Conservation (phyloP, 2,113 vertebrate genomes). For the Eidolon helvum region DNA sequence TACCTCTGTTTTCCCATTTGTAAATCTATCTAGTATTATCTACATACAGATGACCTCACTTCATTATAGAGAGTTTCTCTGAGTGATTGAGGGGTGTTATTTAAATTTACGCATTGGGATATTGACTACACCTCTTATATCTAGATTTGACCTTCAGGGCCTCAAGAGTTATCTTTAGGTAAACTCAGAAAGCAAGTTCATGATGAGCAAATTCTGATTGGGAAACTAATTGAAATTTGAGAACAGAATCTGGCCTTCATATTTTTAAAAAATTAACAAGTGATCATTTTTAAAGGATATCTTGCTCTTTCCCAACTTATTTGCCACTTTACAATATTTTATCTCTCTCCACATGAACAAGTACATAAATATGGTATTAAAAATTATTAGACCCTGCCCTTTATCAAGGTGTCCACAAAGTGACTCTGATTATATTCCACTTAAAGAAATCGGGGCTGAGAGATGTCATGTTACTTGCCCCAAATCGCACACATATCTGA, state of each 20-base stretch:
- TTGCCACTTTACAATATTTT: neutral
- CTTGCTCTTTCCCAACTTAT: neutral
- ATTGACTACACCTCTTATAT: neutral
- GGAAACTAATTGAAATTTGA: neutral
- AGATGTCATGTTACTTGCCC: neutral
- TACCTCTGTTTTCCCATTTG: neutral
- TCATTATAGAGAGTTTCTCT: neutral
- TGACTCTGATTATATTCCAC: neutral
- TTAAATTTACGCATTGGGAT: neutral
- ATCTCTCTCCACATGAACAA: neutral
- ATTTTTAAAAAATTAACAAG: neutral
- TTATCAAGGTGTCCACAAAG: neutral
- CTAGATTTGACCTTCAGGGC: neutral
- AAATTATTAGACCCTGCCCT: neutral
- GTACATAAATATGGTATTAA: neutral
- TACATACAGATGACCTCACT: neutral
- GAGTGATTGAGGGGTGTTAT: neutral
- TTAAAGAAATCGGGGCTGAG: neutral
- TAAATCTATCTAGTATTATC: neutral
- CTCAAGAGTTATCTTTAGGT: neutral
- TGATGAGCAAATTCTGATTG: constrained; percentile 1
- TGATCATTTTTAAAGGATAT: neutral
- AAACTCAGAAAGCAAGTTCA: constrained; percentile 4
- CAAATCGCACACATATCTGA: neutral
- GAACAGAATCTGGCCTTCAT: neutral